Evolutionary conservation across 2,888 invertebrate genomes (phyloP).

Genomic region (Chrysolina oricalcia): DNA sequence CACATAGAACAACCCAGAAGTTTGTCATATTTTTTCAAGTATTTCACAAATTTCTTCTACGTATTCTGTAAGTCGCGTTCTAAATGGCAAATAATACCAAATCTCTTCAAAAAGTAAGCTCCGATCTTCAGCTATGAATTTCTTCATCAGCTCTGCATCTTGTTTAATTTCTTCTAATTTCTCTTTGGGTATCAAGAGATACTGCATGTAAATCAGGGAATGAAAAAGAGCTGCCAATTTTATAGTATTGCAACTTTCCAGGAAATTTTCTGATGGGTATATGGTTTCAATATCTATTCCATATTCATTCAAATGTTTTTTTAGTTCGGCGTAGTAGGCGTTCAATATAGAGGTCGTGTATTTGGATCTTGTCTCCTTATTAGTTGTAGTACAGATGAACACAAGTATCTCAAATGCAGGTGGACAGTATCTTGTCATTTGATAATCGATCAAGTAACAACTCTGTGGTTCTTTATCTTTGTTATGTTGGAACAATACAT

Average conservation of each 20-base stretch:
- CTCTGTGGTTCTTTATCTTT: too few relatives aligned
- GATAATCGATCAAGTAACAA: not conserved
- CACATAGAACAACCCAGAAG: too few relatives aligned
- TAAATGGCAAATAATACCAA: conserved; percentile 9
- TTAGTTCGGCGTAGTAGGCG: not conserved
- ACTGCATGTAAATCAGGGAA: not conserved
- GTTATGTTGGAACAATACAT: not conserved
- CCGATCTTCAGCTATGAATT: not conserved
- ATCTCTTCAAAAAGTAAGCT: not conserved
- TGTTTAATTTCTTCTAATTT: not conserved
- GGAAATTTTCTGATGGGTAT: not conserved
- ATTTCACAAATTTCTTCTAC: conserved; percentile 3
- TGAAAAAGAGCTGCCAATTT: conserved; percentile 2
- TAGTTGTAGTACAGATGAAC: not conserved
- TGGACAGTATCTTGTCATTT: not conserved
- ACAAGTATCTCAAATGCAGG: not conserved
- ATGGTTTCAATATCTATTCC: not conserved
- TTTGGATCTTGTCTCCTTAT: conserved; percentile 17
- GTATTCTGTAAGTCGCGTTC: not conserved
- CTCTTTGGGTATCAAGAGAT: conserved; percentile 1
- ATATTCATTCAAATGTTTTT: not conserved
- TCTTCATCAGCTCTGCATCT: not conserved
- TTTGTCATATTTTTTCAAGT: not conserved
- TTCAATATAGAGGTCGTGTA: not conserved
- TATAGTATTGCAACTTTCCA: not conserved